phyloP scores from a whole-genome alignment of 2,888 invertebrate genomes.

The Drosophila mettleri region DNA sequence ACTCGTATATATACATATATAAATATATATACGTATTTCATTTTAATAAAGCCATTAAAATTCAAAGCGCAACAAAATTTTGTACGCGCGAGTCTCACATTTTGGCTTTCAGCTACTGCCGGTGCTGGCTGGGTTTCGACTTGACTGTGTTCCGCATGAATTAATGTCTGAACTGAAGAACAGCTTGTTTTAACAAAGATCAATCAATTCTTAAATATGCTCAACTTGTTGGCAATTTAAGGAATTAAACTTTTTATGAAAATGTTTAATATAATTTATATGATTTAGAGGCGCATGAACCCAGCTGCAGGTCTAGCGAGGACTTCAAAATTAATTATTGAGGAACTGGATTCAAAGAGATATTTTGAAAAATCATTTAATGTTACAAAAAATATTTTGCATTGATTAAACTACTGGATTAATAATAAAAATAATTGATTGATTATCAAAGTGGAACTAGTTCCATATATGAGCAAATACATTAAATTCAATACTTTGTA shows the following conservation, averaged over 20 bases:
- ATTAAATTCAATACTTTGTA: too few relatives aligned
- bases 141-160: not conserved
- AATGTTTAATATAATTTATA: too few relatives aligned
- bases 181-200: not conserved
- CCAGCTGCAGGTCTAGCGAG: not conserved
- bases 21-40: conserved; percentile 12
- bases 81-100: not conserved
- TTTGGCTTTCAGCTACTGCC: not conserved
- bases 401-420: not conserved
- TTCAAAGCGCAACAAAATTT: conserved; percentile 40
- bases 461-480: not conserved
- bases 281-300: not conserved
- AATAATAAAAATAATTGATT: not conserved
- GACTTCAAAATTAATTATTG: not conserved
- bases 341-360: not conserved
- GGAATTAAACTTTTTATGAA: too few relatives aligned
- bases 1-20: not conserved
- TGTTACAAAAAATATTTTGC: too few relatives aligned
- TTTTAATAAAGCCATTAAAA: conserved; percentile 62
- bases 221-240: too few relatives aligned
- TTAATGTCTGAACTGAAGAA: not conserved
- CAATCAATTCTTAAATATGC: too few relatives aligned
- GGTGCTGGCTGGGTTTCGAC: not conserved
- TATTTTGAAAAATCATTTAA: not conserved
- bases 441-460: not conserved